These are phyloP conservation scores for Synanthedon formicaeformis DNA, from an alignment of 2,888 invertebrate genomes.

Conservation along the genomic window DNA sequence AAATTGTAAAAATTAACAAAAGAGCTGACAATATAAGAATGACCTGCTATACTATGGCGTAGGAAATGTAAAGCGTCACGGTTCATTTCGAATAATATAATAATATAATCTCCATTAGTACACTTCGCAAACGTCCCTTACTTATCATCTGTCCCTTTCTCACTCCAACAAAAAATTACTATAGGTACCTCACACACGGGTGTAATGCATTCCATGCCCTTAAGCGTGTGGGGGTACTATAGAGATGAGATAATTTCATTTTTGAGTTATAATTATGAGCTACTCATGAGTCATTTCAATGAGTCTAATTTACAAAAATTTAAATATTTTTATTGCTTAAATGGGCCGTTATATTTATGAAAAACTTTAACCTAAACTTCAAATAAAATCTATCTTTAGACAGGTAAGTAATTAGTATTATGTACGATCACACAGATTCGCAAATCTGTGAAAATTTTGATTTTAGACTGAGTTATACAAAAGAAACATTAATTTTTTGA, in stretches of 20 bases:
- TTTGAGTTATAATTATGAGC: background rate
- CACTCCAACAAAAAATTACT: constrained; percentile 53
- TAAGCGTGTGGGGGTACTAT: background rate
- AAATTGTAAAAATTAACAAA: no score
- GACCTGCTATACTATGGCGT: constrained; percentile 19
- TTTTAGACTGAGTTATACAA: no score
- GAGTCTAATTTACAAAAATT: no score
- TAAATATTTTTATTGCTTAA: no score
- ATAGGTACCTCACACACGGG: constrained; percentile 50
- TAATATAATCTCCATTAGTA: constrained; percentile 58
- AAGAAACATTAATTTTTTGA: no score
- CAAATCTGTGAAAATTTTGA: no score
- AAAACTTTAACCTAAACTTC: no score
- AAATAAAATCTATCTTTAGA: no score
- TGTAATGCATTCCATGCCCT: constrained; percentile 57
- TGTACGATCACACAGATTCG: no score
- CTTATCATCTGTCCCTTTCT: constrained; percentile 33
- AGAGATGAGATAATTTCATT: background rate
- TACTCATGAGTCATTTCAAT: background rate
- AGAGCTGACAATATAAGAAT: background rate
- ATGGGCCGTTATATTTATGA: no score
- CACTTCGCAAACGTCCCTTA: constrained; percentile 56
- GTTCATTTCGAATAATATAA: constrained; percentile 30
- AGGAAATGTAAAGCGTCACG: constrained; percentile 29
- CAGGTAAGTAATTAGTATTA: no score